Percentiles rank a stretch among this genome's conserved stretches.
Conservation (phyloP, 2,113 vertebrate genomes). For the Grus americana region DNA sequence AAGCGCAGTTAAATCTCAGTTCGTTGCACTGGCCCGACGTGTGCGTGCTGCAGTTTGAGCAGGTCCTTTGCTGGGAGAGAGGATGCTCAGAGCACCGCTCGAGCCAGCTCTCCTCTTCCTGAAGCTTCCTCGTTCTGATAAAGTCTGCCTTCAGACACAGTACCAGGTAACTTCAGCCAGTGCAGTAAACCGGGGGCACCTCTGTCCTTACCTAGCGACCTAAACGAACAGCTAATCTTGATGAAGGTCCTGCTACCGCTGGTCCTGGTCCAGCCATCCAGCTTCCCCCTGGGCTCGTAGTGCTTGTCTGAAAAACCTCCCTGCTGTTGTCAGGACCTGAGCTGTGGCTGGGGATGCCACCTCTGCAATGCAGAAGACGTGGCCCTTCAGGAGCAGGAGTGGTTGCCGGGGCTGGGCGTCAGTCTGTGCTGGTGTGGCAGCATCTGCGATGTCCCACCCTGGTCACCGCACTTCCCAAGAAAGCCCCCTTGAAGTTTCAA, state of each 20-base stretch:
- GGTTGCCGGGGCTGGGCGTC: background rate
- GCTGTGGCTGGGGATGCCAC: background rate
- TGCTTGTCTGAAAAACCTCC: background rate
- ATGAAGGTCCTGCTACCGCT: background rate
- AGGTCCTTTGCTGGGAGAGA: background rate
- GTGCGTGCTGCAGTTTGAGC: background rate
- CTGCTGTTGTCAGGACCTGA: background rate
- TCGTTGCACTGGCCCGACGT: accelerated
- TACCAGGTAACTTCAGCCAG: background rate
- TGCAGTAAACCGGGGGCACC: background rate
- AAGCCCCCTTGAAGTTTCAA: background rate
- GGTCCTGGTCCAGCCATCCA: background rate
- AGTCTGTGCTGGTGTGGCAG: accelerated
- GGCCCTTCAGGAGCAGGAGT: background rate
- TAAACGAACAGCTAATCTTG: background rate
- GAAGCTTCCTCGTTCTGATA: background rate
- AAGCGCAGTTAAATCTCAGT: background rate
- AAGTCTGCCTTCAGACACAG: background rate
- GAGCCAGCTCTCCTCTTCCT: background rate
- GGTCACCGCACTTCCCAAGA: background rate
- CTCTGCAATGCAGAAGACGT: background rate
- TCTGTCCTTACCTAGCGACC: background rate
- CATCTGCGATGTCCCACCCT: background rate
- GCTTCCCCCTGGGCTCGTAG: background rate
- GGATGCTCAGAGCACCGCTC: background rate